A percentile compares a stretch with the other conserved stretches of the same genome.
These are phyloP conservation scores for Thysanoteuthis rhombus DNA, from an alignment of 2,888 invertebrate genomes.

Conservation along the genomic window DNA sequence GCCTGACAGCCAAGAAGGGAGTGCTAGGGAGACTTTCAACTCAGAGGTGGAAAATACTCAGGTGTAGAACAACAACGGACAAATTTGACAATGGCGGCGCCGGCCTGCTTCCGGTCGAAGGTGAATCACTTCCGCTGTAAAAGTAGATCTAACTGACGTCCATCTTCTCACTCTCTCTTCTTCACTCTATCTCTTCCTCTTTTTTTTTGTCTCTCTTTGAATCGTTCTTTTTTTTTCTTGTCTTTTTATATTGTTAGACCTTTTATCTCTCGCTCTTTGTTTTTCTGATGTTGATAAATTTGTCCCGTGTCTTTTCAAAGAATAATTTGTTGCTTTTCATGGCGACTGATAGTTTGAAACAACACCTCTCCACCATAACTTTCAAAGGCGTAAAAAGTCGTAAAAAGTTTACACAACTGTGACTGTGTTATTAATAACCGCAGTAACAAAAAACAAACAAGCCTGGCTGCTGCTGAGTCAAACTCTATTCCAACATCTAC, in stretches of 20 bases:
- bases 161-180: background rate
- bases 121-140: conserved; percentile 31
- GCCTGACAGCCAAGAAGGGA: background rate
- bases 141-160: conserved; percentile 1
- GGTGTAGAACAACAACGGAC: background rate
- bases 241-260: background rate
- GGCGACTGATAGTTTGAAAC: background rate
- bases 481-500: too few relatives aligned
- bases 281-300: background rate
- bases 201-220: background rate
- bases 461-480: too few relatives aligned
- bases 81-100: conserved; percentile 22
- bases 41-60: background rate
- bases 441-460: too few relatives aligned
- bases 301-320: background rate
- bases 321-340: background rate
- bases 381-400: too few relatives aligned
- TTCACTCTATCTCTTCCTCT: background rate
- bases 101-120: conserved; percentile 21
- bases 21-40: background rate
- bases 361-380: background rate
- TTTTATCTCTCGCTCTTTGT: background rate
- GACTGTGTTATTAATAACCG: too few relatives aligned
- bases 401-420: too few relatives aligned
- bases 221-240: background rate